phyloP scores from a whole-genome alignment of 2,888 invertebrate species.

The Odontothrips loti region DNA sequence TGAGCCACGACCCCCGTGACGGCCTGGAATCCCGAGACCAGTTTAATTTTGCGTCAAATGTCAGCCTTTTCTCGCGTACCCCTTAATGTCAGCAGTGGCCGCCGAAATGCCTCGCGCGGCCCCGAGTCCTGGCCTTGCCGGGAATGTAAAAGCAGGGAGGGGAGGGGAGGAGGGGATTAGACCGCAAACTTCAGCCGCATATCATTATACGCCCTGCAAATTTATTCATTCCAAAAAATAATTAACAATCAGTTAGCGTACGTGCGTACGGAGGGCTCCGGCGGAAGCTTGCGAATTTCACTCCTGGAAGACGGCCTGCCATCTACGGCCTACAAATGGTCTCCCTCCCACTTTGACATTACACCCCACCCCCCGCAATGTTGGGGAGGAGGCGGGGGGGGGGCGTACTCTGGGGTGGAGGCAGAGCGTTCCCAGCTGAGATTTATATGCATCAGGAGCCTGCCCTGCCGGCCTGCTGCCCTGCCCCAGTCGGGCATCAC shows the following conservation, averaged over 20 bases:
- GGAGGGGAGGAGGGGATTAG: too few relatives aligned
- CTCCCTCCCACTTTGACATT: neutral
- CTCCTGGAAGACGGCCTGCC: too few relatives aligned
- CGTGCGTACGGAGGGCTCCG: too few relatives aligned
- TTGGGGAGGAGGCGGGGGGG: neutral
- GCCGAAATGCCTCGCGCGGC: too few relatives aligned
- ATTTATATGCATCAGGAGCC: conserved; percentile 6
- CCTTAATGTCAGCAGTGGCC: too few relatives aligned
- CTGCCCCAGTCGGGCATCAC: neutral
- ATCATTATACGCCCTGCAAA: neutral
- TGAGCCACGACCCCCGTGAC: too few relatives aligned
- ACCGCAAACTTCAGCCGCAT: neutral
- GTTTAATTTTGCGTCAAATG: too few relatives aligned
- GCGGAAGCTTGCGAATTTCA: too few relatives aligned
- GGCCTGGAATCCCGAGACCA: too few relatives aligned
- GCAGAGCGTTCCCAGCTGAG: neutral
- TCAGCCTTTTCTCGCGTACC: too few relatives aligned
- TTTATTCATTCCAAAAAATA: neutral
- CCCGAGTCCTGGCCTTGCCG: too few relatives aligned
- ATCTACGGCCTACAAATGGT: neutral
- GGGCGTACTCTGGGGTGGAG: neutral
- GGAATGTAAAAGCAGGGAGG: too few relatives aligned
- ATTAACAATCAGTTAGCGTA: neutral
- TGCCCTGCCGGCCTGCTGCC: neutral
- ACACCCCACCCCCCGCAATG: neutral